A percentile compares a stretch with the other conserved stretches of the same genome.
Conservation (phyloP, 2,888 invertebrate species). For the Zhengitettix transpicula region DNA sequence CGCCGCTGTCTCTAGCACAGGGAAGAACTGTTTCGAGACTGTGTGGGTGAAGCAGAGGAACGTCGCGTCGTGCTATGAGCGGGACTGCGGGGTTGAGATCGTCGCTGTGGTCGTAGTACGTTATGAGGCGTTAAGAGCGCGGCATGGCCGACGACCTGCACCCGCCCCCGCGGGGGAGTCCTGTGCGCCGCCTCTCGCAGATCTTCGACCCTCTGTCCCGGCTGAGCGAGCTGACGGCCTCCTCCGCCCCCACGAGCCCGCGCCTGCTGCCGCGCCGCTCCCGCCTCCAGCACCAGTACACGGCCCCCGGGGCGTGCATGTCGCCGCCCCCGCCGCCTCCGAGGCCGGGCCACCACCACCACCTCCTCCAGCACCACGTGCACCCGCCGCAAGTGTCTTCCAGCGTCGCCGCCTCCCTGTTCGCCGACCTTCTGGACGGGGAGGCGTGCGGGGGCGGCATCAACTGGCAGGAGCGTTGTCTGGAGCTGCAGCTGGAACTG, state of each 20-base stretch:
- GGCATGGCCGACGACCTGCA: conserved; percentile 2
- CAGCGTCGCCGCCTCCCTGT: conserved; percentile 9
- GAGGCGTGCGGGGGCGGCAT: conserved; percentile 22
- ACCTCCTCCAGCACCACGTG: conserved; percentile 20
- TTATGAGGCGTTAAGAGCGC: background rate
- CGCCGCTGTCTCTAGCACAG: too few relatives aligned
- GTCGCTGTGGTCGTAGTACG: too few relatives aligned
- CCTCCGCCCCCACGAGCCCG: conserved; percentile 36
- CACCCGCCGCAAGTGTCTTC: conserved; percentile 6
- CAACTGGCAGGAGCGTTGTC: conserved; percentile 80
- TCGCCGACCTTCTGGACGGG: conserved; percentile 24
- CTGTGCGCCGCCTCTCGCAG: conserved; percentile 59
- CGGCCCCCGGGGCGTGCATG: conserved; percentile 25
- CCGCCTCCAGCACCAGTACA: conserved; percentile 27
- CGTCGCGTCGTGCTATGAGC: too few relatives aligned
- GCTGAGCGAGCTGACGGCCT: conserved; percentile 47
- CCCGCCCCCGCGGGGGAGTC: conserved; percentile 23
- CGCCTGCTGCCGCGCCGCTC: conserved; percentile 25
- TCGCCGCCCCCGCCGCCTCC: conserved; percentile 23
- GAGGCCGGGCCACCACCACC: conserved; percentile 19
- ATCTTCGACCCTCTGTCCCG: conserved; percentile 66
- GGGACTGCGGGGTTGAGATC: too few relatives aligned
- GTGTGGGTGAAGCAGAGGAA: too few relatives aligned
- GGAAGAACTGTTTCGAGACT: too few relatives aligned
- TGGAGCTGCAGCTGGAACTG: conserved; percentile 70